A percentile compares a stretch with the other conserved stretches of the same genome.
Evolutionary conservation across 2,888 invertebrate species (phyloP).

Genomic region (Luperina testacea): DNA sequence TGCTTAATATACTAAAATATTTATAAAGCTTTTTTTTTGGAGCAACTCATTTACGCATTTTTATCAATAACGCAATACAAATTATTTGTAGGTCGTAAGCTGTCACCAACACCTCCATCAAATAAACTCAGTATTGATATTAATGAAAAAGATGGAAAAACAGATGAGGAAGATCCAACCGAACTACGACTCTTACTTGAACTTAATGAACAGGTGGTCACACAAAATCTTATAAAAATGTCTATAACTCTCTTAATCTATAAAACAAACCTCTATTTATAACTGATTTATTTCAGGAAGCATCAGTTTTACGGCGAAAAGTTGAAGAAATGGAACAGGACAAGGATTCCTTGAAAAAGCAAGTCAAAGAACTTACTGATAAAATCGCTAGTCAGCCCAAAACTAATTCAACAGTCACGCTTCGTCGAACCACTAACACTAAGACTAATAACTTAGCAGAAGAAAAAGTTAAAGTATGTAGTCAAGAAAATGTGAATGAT

Average conservation of each 20-base stretch:
- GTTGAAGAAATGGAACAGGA: conserved; percentile 96
- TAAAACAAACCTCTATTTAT: not conserved
- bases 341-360: conserved; percentile 93
- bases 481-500: conserved; percentile 12
- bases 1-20: conserved; percentile 59
- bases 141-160: conserved; percentile 93
- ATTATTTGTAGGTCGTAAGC: conserved; percentile 90
- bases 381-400: conserved; percentile 90
- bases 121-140: conserved; percentile 92
- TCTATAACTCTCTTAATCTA: not conserved
- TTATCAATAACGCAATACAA: conserved; percentile 36
- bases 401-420: conserved; percentile 76
- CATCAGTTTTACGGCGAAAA: conserved; percentile 94
- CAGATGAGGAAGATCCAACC: conserved; percentile 95
- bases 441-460: conserved; percentile 90
- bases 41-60: not conserved
- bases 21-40: conserved; percentile 51
- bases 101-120: conserved; percentile 92
- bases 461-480: conserved; percentile 91
- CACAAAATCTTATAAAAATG: conserved; percentile 2
- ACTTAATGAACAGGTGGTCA: conserved; percentile 94
- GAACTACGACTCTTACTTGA: conserved; percentile 96
- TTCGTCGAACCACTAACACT: conserved; percentile 77
- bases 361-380: conserved; percentile 94
- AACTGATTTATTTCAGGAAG: conserved; percentile 90